These are phyloP conservation scores for Ophion obscuratus DNA, from an alignment of 2,888 invertebrate genomes.

Conservation along the genomic window DNA sequence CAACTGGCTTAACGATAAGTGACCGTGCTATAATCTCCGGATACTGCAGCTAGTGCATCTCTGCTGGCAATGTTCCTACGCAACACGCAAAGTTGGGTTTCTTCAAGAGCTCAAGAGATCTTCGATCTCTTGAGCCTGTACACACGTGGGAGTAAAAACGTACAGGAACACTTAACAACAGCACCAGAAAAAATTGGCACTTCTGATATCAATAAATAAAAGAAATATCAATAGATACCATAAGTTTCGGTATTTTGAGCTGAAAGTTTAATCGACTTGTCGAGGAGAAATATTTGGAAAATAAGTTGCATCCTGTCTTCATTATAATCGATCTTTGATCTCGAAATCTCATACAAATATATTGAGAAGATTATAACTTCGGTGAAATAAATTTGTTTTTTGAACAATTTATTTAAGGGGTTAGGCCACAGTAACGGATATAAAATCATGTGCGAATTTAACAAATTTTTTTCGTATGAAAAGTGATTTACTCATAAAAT, in stretches of 20 bases:
- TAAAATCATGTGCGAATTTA: no score
- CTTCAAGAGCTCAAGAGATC: no score
- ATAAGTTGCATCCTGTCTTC: background rate
- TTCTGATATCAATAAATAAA: background rate
- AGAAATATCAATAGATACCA: background rate
- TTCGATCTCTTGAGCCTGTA: background rate
- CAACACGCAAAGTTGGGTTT: background rate
- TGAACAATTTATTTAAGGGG: no score
- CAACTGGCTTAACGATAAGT: conserved; percentile 49
- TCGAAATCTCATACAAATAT: background rate
- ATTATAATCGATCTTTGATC: background rate
- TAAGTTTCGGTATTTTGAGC: background rate
- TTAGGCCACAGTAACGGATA: no score
- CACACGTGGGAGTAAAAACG: background rate
- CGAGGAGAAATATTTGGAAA: background rate
- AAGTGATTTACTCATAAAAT: no score
- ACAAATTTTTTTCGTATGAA: no score
- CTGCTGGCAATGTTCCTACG: background rate
- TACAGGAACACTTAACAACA: background rate
- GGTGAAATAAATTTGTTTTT: no score
- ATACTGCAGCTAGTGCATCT: background rate
- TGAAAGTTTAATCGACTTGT: background rate
- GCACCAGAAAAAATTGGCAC: background rate
- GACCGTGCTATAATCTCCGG: conserved; percentile 33
- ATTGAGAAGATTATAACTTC: no score